Conservation (phyloP, 2,113 vertebrate genomes). For the Rhynchopsitta pachyrhyncha region DNA sequence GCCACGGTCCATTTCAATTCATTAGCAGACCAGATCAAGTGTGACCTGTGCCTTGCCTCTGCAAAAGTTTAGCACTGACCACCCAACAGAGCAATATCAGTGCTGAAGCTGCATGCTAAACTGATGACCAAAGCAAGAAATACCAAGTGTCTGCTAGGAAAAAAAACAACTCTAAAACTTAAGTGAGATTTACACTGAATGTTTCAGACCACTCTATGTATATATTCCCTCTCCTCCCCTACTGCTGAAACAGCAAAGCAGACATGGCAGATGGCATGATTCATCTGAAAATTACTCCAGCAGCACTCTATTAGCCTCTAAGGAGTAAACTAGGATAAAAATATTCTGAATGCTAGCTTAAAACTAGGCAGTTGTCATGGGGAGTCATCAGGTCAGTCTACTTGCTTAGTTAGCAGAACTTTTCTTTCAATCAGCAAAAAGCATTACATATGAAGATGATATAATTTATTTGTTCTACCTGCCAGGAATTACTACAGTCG, state of each 20-base stretch:
- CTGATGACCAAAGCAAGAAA: neutral
- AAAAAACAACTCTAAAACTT: neutral
- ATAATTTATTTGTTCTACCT: neutral
- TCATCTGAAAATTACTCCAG: constrained; percentile 65
- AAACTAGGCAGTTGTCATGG: constrained; percentile 34
- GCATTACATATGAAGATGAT: neutral
- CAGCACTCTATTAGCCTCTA: constrained; percentile 57
- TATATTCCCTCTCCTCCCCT: neutral
- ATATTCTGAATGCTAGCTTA: constrained; percentile 52
- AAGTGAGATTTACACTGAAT: neutral
- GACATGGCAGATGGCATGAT: constrained; percentile 57
- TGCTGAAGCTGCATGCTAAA: neutral
- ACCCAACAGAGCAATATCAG: neutral
- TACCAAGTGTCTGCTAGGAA: neutral
- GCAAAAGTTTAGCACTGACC: neutral
- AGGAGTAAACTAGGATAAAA: constrained; percentile 62
- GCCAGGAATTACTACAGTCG: neutral
- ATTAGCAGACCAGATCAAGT: neutral
- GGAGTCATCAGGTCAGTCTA: neutral
- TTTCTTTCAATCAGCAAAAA: constrained; percentile 13
- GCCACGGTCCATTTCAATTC: neutral
- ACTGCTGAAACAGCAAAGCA: constrained; percentile 53
- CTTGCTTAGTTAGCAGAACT: constrained; percentile 43
- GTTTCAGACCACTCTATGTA: neutral
- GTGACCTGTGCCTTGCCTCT: neutral